These are phyloP conservation scores for Gerris lacustris DNA, from an alignment of 2,888 invertebrate genomes.

Conservation along the genomic window DNA sequence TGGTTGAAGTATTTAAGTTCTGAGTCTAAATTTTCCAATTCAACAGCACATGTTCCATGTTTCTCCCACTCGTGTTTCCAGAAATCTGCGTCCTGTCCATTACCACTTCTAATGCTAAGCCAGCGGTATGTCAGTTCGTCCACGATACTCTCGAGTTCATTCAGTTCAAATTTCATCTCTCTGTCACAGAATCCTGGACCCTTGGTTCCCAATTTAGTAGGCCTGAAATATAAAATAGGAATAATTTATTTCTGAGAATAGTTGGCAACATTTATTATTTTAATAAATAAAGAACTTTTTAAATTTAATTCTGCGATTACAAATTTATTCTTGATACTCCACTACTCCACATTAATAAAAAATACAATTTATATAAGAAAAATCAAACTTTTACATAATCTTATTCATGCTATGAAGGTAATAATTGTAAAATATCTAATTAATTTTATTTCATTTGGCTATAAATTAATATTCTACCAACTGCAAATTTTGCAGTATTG, in stretches of 20 bases:
- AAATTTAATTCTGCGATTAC: no score
- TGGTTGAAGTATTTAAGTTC: conserved; percentile 54
- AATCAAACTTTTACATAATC: no score
- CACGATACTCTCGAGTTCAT: conserved; percentile 47
- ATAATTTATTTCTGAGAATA: neutral
- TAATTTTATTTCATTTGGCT: no score
- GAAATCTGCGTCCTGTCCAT: conserved; percentile 42
- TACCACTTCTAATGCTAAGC: conserved; percentile 55
- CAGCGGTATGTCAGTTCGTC: conserved; percentile 48
- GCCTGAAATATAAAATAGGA: conserved; percentile 39
- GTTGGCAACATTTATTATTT: no score
- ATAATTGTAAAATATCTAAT: no score
- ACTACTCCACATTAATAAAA: no score
- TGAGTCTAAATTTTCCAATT: conserved; percentile 44
- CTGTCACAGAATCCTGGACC: conserved; percentile 62
- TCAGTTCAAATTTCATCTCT: conserved; percentile 52
- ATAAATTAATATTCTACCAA: no score
- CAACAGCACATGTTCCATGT: conserved; percentile 66
- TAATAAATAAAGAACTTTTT: no score
- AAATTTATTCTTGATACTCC: no score
- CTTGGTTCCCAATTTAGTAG: conserved; percentile 51
- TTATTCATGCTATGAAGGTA: no score
- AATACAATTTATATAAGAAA: no score
- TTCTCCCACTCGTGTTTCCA: conserved; percentile 76
- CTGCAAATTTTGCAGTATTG: no score